These are phyloP conservation scores for Maccullochella peelii DNA, from an alignment of 2,113 vertebrate species.

Conservation along the genomic window DNA sequence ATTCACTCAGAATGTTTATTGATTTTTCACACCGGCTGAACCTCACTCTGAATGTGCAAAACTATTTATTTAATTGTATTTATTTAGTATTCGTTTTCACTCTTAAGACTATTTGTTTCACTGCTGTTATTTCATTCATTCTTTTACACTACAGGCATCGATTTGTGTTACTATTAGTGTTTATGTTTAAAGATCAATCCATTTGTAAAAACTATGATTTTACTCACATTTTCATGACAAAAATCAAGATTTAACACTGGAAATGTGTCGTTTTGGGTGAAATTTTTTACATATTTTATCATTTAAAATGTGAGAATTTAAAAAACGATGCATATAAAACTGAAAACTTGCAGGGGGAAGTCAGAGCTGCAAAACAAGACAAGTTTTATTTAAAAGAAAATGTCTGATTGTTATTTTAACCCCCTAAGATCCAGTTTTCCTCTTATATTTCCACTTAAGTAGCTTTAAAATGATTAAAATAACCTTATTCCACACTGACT, in stretches of 20 bases:
- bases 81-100: background rate
- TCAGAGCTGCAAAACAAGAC: background rate
- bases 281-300: background rate
- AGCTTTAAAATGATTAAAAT: background rate
- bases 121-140: background rate
- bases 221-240: background rate
- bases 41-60: constrained; percentile 44
- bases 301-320: no score
- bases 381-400: background rate
- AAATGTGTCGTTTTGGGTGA: no score
- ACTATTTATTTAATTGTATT: background rate
- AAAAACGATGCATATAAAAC: no score
- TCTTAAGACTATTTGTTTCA: background rate
- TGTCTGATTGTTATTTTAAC: background rate
- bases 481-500: background rate
- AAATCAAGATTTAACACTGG: background rate
- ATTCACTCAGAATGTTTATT: constrained; percentile 35
- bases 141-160: background rate
- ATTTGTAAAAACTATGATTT: background rate
- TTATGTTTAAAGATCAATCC: no score
- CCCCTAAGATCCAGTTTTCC: background rate
- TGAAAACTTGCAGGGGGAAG: no score
- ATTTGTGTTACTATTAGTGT: background rate
- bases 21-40: constrained; percentile 3
- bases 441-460: background rate